These are phyloP conservation scores for Fulmarus glacialis DNA, from an alignment of 2,113 vertebrate species.

Conservation along the genomic window DNA sequence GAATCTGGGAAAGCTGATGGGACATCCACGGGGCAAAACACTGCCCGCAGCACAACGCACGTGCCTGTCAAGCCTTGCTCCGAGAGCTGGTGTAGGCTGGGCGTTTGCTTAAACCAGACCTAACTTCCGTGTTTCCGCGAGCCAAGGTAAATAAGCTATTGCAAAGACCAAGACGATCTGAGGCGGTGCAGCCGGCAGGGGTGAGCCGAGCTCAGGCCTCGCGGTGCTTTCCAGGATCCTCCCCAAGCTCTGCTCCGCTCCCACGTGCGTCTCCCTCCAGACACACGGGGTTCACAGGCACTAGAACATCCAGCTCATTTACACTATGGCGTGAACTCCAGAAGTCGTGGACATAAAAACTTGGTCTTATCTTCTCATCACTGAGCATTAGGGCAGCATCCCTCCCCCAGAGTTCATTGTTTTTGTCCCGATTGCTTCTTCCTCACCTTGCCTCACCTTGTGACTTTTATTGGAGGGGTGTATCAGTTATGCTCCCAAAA, in stretches of 20 bases:
- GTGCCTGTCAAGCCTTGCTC: not conserved
- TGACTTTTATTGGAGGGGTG: not conserved
- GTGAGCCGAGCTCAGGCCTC: not conserved
- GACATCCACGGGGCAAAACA: not conserved
- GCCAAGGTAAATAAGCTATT: not conserved
- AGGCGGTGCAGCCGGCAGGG: fast-evolving
- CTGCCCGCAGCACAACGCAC: fast-evolving
- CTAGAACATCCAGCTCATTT: not conserved
- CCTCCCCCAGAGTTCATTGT: not conserved
- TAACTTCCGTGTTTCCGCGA: not conserved
- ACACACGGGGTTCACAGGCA: fast-evolving
- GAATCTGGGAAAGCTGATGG: not conserved
- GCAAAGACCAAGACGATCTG: not conserved
- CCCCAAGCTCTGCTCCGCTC: not conserved
- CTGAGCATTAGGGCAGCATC: not conserved
- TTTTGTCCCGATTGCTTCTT: not conserved
- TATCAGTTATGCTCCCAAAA: not conserved
- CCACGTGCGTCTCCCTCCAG: not conserved
- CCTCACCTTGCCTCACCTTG: not conserved
- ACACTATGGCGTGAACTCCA: not conserved
- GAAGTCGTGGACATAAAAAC: not conserved
- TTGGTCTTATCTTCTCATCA: not conserved
- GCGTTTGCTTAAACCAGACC: not conserved
- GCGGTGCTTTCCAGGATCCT: not conserved
- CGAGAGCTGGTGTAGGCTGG: not conserved